These are phyloP conservation scores for Dysidea cf. avara DNA, from an alignment of 37 sponge, comb jelly and placozoan genomes.

Conservation along the genomic window DNA sequence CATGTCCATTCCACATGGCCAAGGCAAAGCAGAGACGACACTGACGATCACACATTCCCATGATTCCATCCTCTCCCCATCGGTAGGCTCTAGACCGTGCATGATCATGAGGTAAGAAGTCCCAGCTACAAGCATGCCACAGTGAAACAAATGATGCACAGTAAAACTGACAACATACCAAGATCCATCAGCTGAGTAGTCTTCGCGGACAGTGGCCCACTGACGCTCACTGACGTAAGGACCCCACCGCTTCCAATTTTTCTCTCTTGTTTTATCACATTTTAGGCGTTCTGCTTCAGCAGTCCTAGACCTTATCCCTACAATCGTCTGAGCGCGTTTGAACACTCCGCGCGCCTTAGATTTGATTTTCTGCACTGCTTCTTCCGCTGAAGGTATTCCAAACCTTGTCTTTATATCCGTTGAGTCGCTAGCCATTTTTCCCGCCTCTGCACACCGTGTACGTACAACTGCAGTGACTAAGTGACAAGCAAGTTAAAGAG, in stretches of 20 bases:
- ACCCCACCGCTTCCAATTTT: conserved; percentile 97
- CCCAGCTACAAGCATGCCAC: conserved; percentile 70
- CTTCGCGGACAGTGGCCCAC: conserved; percentile 96
- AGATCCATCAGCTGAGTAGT: conserved; percentile 87
- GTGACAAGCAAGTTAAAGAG: too few relatives aligned
- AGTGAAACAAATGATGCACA: too few relatives aligned
- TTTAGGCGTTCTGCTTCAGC: conserved; percentile 75
- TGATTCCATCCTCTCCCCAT: conserved; percentile 95
- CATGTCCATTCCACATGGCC: conserved; percentile 90
- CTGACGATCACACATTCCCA: conserved; percentile 92
- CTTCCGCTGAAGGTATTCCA: too few relatives aligned
- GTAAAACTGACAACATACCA: conserved; percentile 57
- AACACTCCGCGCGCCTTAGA: conserved; percentile 50
- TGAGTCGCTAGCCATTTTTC: too few relatives aligned
- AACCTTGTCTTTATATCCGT: too few relatives aligned
- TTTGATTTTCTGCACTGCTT: too few relatives aligned
- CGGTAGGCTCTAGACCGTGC: conserved; percentile 91
- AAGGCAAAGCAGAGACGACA: conserved; percentile 90
- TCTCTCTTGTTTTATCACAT: conserved; percentile 60
- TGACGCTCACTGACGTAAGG: conserved; percentile 94
- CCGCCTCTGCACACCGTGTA: too few relatives aligned
- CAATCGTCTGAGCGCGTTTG: conserved; percentile 49
- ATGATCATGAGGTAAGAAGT: conserved; percentile 94
- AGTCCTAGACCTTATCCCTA: conserved; percentile 24
- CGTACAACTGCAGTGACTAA: too few relatives aligned